Base-by-base conservation (phyloP, 2,888 invertebrate species). In the Cantharis lateralis region DNA sequence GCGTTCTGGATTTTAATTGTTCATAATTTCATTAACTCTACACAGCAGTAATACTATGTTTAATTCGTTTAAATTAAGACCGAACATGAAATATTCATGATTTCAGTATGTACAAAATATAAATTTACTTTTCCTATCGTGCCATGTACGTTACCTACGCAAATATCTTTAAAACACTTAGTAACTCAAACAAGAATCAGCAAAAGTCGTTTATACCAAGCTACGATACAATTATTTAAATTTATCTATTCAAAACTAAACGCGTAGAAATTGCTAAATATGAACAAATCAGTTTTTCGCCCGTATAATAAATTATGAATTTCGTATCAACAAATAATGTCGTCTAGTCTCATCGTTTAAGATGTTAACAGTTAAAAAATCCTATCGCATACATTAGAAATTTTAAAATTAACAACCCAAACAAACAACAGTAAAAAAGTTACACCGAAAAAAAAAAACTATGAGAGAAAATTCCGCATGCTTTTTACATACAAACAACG, bases 1-100 rank as follows among this genome's bases (percentile, higher is more conserved):
- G 62, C 68, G 73, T 69, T 73, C 62, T 16, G 68, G 74, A 70
- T 74, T 64, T 61, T 70, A 74, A 74, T 74, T 69, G 69, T 68
- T 74, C 64, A 70, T 74, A 74, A 74, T 70, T 74, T 64, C 63
- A 64, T 70, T 70, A 74, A 64, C 26, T 61, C 63, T 32, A 32
- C 48, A 32, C 32, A 28, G 68, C 24, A 16, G 63, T 63, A 70
- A 62, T 32, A 64, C 64, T 16, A 20, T 15, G 64, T 74, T 74
- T 24, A 64, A 32, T 74, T 62, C 64, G 48, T 70, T 48, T 70
- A 24, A 13, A 63, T 64, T 74, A 70, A 28, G 69, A 28, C 16
- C 11, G 16, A 64, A 16, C 64, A 20, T 20, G 64, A 64, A 64
- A 16, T 20, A 32, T 69, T 24, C 64, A 66, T 24, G 64, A 66